Evolutionary conservation across 2,797 vertebrate species (phyloP).

Genomic region (Schizopygopsis malacanthus): DNA sequence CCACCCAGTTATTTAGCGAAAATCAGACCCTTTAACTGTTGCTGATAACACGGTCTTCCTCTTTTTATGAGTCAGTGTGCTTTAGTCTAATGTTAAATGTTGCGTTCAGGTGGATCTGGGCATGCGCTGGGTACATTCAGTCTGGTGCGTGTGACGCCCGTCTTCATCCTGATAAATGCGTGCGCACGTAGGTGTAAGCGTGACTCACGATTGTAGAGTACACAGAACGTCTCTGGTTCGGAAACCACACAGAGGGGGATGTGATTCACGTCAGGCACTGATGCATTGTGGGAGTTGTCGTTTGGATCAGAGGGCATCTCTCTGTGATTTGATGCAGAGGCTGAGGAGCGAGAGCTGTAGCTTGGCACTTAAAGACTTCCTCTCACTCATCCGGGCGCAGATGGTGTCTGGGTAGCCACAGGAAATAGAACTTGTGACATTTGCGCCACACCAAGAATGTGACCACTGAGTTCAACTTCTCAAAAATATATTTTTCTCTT

Average conservation of each 20-base stretch:
- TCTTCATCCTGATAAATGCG: constrained; percentile 40
- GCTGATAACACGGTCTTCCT: not conserved
- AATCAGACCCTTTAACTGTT: not conserved
- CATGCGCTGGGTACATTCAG: too few species aligned
- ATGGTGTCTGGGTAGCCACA: constrained; percentile 34
- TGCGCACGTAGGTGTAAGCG: constrained; percentile 43
- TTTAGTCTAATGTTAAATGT: constrained; percentile 21
- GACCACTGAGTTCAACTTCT: not conserved
- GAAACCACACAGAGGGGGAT: constrained; percentile 71
- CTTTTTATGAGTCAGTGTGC: not conserved
- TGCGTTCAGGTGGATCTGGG: not conserved
- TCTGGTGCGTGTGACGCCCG: constrained; percentile 28
- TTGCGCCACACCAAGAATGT: not conserved
- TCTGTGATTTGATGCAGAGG: constrained; percentile 18
- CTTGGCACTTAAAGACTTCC: constrained; percentile 44
- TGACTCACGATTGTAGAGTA: constrained; percentile 74
- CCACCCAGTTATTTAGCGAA: not conserved
- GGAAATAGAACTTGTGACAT: constrained; percentile 35
- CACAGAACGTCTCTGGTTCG: constrained; percentile 66
- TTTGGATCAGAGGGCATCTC: constrained; percentile 17
- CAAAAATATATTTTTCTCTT: not conserved
- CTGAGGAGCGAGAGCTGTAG: constrained; percentile 40
- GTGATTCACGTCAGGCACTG: constrained; percentile 63
- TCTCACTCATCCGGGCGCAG: constrained; percentile 11
- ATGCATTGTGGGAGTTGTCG: constrained; percentile 21